Percentiles rank a stretch among this genome's conserved stretches.
Evolutionary conservation across 1,140 invertebrate species (phyloP).

Genomic region (Oreohelix idahoensis): DNA sequence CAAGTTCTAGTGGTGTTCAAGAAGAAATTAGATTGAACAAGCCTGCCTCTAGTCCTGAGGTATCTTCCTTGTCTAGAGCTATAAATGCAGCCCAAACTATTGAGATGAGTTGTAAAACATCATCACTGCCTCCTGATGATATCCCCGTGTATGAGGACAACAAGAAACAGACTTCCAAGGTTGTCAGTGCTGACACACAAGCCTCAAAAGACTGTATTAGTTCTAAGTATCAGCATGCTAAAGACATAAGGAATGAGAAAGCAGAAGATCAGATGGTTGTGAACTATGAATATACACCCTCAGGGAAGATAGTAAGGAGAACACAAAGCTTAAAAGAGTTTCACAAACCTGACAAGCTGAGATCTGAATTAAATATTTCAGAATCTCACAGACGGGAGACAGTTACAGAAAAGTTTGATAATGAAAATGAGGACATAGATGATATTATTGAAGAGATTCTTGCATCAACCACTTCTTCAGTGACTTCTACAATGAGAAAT

Average conservation of each 20-base stretch:
- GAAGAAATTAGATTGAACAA: conserved; percentile 50
- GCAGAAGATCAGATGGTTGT: not conserved
- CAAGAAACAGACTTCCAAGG: not conserved
- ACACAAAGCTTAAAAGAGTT: conserved; percentile 35
- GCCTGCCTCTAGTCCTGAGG: conserved; percentile 63
- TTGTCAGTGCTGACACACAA: not conserved
- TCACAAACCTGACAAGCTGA: conserved; percentile 6
- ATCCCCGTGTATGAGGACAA: not conserved
- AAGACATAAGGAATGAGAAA: not conserved
- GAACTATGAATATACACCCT: conserved; percentile 20
- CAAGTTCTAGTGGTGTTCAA: not conserved
- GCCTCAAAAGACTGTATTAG: not conserved
- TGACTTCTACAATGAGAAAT: conserved; percentile 48
- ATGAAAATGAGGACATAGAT: conserved; percentile 61
- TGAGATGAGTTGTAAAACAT: conserved; percentile 42
- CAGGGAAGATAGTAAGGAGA: conserved; percentile 22
- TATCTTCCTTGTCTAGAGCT: conserved; percentile 55
- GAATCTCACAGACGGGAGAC: conserved; percentile 38
- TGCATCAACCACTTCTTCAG: conserved; percentile 52
- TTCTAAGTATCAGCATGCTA: not conserved
- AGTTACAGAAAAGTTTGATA: conserved; percentile 45
- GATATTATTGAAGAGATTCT: conserved; percentile 70
- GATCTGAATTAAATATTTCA: conserved; percentile 58
- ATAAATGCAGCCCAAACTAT: conserved; percentile 57
- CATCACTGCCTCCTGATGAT: not conserved